Evolutionary conservation across 23 tunicate species (phyloP).

Genomic region (Oikopleura vanhoeffeni): DNA sequence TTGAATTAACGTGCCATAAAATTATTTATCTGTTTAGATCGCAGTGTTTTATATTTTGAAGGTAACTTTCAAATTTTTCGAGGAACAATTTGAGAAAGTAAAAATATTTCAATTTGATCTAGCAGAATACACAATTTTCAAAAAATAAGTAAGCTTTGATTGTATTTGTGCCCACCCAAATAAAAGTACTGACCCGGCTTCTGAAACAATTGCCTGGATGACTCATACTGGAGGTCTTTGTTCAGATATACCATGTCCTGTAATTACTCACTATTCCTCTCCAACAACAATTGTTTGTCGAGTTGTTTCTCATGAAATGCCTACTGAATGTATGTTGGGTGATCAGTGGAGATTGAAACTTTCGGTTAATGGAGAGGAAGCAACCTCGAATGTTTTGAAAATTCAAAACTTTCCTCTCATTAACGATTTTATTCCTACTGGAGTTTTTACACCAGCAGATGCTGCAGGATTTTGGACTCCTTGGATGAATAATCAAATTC

Average conservation of each 20-base stretch:
- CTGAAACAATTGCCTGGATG: not conserved
- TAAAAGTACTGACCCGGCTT: too few relatives aligned
- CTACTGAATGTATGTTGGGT: not conserved
- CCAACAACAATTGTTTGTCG: not conserved
- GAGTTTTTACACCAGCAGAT: not conserved
- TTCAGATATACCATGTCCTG: not conserved
- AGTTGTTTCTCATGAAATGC: not conserved
- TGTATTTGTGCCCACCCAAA: too few relatives aligned
- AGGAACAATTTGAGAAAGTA: too few relatives aligned
- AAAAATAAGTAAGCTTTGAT: too few relatives aligned
- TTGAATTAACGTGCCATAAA: too few relatives aligned
- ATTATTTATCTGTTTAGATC: too few relatives aligned
- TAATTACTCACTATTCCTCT: not conserved
- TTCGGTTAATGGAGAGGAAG: not conserved
- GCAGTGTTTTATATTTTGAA: too few relatives aligned
- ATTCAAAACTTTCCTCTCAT: not conserved
- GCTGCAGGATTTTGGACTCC: not conserved
- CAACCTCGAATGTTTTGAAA: not conserved
- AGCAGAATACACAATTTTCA: too few relatives aligned
- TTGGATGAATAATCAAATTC: not conserved
- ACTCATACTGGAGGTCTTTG: not conserved
- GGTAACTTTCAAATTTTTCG: too few relatives aligned
- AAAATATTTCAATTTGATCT: too few relatives aligned
- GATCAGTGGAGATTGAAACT: not conserved
- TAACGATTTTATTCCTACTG: not conserved